Conservation (phyloP, 2,888 invertebrate genomes). For the Melolontha melolontha region DNA sequence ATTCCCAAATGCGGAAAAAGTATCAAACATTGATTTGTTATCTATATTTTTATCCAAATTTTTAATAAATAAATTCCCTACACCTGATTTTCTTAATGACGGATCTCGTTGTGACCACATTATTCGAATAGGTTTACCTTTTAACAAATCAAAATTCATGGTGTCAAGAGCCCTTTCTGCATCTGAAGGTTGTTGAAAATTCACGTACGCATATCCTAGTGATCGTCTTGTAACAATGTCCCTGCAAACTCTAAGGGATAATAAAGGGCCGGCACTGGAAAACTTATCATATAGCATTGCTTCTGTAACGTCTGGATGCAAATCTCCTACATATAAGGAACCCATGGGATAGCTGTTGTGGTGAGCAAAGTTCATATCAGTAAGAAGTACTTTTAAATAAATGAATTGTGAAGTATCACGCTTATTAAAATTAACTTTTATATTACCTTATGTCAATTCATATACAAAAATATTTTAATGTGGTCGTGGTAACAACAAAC, state of each 20-base stretch:
- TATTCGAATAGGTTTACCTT: conserved; percentile 97
- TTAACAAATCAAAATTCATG: conserved; percentile 99
- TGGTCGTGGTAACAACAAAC: conserved; percentile 43
- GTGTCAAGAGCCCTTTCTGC: conserved; percentile 99
- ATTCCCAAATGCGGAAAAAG: conserved; percentile 98
- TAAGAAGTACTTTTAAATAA: not conserved
- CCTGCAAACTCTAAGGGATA: conserved; percentile 98
- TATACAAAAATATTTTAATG: conserved; percentile 38
- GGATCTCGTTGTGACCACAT: conserved; percentile 99
- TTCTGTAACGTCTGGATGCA: conserved; percentile 98
- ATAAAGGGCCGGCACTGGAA: conserved; percentile 96
- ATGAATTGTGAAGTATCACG: conserved; percentile 1
- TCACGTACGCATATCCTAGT: conserved; percentile 99
- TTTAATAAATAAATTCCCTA: conserved; percentile 99
- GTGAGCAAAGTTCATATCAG: conserved; percentile 59
- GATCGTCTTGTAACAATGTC: conserved; percentile 97
- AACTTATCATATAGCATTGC: conserved; percentile 99
- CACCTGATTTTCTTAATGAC: conserved; percentile 96
- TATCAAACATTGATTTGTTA: conserved; percentile 99
- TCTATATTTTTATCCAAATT: conserved; percentile 98
- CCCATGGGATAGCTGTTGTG: conserved; percentile 87
- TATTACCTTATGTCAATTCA: conserved; percentile 22
- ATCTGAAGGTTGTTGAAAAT: conserved; percentile 98
- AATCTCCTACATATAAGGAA: conserved; percentile 98
- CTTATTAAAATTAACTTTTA: conserved; percentile 23